Conservation (phyloP, 2,113 vertebrate genomes). For the Hippopotamus amphibius region DNA sequence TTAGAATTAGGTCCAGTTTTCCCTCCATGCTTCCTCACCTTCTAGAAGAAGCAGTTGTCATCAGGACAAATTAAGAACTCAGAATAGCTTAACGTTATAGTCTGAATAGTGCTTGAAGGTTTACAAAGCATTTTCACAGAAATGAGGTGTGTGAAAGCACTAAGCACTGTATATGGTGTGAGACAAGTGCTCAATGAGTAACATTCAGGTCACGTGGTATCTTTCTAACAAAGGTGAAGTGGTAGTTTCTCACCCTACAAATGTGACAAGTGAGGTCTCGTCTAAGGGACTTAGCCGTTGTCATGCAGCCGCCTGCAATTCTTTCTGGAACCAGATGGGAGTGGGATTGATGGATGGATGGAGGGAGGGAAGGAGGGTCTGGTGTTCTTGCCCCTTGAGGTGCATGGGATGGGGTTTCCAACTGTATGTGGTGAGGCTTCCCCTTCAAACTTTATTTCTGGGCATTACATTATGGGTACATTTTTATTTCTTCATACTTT, state of each 20-base stretch:
- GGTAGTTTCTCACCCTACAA: background rate
- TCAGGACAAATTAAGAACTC: background rate
- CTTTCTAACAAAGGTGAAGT: no score
- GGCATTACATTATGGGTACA: background rate
- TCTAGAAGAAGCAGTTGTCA: background rate
- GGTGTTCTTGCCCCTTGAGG: background rate
- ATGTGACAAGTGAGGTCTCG: background rate
- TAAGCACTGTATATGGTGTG: background rate
- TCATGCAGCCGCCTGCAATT: background rate
- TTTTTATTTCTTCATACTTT: background rate
- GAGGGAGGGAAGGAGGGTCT: background rate
- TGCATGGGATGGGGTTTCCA: background rate
- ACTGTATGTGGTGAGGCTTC: background rate
- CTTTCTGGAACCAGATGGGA: background rate
- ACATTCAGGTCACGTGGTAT: no score
- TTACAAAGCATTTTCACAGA: background rate
- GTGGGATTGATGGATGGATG: background rate
- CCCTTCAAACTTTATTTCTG: no score
- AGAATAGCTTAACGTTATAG: background rate
- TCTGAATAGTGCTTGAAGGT: background rate
- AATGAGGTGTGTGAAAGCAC: background rate
- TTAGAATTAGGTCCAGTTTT: background rate
- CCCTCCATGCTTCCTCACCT: background rate
- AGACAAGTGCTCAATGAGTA: background rate
- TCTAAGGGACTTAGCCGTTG: background rate